phyloP scores from a whole-genome alignment of 2,888 invertebrate genomes.

The Eupithecia tripunctaria region DNA sequence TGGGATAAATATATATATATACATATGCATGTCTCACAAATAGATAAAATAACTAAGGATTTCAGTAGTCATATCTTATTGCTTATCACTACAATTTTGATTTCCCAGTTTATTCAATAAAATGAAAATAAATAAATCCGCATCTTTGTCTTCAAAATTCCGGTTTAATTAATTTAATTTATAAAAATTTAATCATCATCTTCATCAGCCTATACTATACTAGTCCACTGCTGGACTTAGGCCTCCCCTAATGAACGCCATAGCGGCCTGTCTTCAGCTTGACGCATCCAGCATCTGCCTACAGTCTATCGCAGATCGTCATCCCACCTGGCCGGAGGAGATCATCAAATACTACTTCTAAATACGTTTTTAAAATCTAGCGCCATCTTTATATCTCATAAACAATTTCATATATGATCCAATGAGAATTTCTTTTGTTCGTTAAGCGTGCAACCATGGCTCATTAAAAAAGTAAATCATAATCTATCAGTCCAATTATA shows the following conservation, averaged over 20 bases:
- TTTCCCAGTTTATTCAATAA: background rate
- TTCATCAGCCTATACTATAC: too few relatives aligned
- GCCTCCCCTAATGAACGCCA: too few relatives aligned
- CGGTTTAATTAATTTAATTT: background rate
- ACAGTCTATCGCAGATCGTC: too few relatives aligned
- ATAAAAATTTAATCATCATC: too few relatives aligned
- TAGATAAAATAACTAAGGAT: too few relatives aligned
- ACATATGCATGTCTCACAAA: too few relatives aligned
- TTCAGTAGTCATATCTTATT: too few relatives aligned
- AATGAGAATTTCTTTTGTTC: background rate
- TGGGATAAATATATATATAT: background rate
- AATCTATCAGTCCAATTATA: constrained; percentile 15
- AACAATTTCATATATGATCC: background rate
- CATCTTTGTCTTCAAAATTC: background rate
- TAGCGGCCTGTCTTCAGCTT: too few relatives aligned
- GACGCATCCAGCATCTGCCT: too few relatives aligned
- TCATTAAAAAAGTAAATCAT: constrained; percentile 16
- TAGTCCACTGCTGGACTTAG: too few relatives aligned
- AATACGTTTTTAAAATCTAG: background rate
- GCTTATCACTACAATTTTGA: background rate
- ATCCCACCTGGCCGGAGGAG: too few relatives aligned
- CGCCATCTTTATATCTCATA: background rate
- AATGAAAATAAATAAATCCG: background rate
- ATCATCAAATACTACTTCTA: background rate
- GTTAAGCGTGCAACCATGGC: background rate